Evolutionary conservation across 2,888 invertebrate species (phyloP).

Genomic region (Dysmachus trigonus): DNA sequence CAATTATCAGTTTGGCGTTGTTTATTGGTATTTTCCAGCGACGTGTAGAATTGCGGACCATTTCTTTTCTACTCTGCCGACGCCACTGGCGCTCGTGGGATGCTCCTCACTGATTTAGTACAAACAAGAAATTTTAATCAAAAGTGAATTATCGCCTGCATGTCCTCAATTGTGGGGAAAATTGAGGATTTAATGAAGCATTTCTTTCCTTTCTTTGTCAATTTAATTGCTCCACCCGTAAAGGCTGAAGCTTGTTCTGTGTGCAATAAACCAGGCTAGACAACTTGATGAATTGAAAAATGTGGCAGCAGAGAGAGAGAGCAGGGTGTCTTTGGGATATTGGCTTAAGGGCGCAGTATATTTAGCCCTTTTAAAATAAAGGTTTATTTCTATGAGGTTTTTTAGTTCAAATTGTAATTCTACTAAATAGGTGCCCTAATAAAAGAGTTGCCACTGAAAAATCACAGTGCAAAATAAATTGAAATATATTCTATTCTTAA

Average conservation of each 20-base stretch:
- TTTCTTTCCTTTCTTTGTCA: neutral
- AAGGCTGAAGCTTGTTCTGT: neutral
- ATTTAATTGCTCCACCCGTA: neutral
- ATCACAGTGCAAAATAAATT: too few species aligned
- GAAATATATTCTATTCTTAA: too few species aligned
- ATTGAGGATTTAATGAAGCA: neutral
- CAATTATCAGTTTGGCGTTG: neutral
- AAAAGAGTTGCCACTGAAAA: neutral
- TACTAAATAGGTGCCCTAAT: neutral
- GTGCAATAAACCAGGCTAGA: neutral
- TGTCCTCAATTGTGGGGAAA: neutral
- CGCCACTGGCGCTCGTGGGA: too few species aligned
- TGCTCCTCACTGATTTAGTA: neutral
- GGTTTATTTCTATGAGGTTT: neutral
- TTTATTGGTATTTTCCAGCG: neutral
- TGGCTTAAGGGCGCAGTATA: neutral
- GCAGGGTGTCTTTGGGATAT: neutral
- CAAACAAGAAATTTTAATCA: constrained; percentile 30
- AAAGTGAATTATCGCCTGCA: constrained; percentile 17
- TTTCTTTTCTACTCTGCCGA: neutral
- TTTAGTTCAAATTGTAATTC: too few species aligned
- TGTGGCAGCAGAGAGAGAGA: neutral
- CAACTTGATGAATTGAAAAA: neutral
- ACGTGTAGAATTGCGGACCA: neutral
- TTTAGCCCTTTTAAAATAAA: neutral